These are phyloP conservation scores for Ricordea florida DNA, from an alignment of 92 coral and sea anemone species.

Conservation along the genomic window DNA sequence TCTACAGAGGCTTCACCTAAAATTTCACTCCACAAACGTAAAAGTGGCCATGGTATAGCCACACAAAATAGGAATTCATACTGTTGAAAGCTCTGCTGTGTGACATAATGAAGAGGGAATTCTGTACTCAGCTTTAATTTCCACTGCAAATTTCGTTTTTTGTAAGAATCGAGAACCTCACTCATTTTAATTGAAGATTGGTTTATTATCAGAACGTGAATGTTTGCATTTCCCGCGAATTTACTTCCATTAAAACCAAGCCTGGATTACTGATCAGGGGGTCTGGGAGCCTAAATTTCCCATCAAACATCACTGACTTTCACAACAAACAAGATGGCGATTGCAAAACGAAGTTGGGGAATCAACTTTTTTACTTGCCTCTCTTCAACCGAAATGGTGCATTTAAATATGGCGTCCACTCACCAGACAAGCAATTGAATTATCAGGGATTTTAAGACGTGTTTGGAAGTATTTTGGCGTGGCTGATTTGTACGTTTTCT, in stretches of 20 bases:
- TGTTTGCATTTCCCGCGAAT: no score
- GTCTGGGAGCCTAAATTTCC: no score
- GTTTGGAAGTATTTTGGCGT: background rate
- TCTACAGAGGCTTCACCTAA: conserved; percentile 6
- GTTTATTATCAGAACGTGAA: no score
- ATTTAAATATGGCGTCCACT: no score
- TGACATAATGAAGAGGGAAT: conserved; percentile 49
- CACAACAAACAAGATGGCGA: no score
- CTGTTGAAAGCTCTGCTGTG: conserved; percentile 31
- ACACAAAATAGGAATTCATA: conserved; percentile 63
- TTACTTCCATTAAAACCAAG: no score
- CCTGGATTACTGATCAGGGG: no score
- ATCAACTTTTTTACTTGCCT: no score
- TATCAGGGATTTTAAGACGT: background rate
- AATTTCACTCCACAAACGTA: conserved; percentile 35
- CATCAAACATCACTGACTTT: no score
- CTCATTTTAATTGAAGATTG: conserved; percentile 20
- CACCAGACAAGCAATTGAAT: no score
- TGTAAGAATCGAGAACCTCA: conserved; percentile 28
- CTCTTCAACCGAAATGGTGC: no score
- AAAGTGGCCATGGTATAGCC: conserved; percentile 66
- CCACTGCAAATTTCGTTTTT: conserved; percentile 19
- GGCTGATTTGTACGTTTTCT: background rate
- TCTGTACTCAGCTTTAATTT: conserved; percentile 30
- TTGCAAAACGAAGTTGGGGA: no score